Evolutionary conservation across 2,113 vertebrate species (phyloP).

Genomic region (Lasiurus borealis): DNA sequence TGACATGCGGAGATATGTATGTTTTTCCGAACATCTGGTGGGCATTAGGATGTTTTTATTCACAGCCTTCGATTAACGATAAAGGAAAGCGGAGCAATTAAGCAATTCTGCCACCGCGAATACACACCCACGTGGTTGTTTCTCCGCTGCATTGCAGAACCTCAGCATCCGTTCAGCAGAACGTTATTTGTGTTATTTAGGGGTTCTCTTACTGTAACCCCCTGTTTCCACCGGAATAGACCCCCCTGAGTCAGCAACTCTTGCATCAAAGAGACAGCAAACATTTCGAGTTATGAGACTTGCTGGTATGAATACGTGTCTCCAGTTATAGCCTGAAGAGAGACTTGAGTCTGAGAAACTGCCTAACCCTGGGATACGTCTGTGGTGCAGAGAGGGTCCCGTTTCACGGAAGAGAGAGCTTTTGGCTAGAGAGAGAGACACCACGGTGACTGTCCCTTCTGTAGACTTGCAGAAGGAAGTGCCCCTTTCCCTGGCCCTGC

Average conservation of each 20-base stretch:
- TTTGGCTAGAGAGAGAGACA: constrained; percentile 7
- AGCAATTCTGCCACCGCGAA: constrained; percentile 78
- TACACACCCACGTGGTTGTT: constrained; percentile 70
- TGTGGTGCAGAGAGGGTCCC: neutral
- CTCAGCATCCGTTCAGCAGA: constrained; percentile 81
- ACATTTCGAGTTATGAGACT: constrained; percentile 78
- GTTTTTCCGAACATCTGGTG: constrained; percentile 86
- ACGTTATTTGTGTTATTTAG: neutral
- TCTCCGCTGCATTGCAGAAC: constrained; percentile 71
- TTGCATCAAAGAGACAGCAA: constrained; percentile 74
- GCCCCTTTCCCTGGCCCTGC: neutral
- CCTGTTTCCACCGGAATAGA: constrained; percentile 83
- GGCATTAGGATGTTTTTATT: constrained; percentile 86
- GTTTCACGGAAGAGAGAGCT: neutral
- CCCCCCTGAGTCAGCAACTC: constrained; percentile 79
- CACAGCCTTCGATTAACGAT: constrained; percentile 85
- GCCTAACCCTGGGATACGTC: neutral
- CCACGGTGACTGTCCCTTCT: constrained; percentile 34
- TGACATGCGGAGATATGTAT: constrained; percentile 84
- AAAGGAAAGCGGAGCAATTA: constrained; percentile 84
- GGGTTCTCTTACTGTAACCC: constrained; percentile 81
- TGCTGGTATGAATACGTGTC: constrained; percentile 71
- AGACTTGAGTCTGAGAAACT: constrained; percentile 52
- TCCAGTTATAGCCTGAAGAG: constrained; percentile 61
- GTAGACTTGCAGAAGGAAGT: constrained; percentile 7